Evolutionary conservation across 2,113 vertebrate genomes (phyloP).

Genomic region (Aspiorhynchus laticeps): DNA sequence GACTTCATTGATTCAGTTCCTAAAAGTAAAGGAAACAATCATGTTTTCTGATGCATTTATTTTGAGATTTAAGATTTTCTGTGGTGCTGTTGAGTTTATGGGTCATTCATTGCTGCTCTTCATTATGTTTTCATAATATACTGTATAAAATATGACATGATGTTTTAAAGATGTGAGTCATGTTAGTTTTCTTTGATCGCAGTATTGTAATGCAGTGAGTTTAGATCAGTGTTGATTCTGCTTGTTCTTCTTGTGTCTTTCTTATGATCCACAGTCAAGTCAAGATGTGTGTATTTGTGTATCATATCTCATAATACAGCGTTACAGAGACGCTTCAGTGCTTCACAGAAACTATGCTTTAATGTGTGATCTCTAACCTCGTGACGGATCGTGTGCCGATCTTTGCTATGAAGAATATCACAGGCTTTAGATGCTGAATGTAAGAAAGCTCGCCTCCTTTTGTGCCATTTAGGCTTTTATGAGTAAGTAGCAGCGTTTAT

Average conservation of each 20-base stretch:
- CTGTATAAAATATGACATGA: background rate
- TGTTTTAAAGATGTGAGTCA: background rate
- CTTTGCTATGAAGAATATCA: too few relatives aligned
- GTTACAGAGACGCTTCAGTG: too few relatives aligned
- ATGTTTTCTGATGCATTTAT: background rate
- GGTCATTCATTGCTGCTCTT: background rate
- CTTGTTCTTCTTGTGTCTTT: background rate
- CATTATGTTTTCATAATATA: background rate
- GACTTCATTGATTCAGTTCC: background rate
- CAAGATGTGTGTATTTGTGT: too few relatives aligned
- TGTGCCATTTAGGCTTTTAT: too few relatives aligned
- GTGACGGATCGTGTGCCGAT: too few relatives aligned
- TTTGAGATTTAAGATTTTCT: background rate
- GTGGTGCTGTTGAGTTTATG: background rate
- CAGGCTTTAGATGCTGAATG: too few relatives aligned
- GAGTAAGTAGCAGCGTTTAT: too few relatives aligned
- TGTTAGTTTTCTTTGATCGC: background rate
- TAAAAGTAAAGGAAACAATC: background rate
- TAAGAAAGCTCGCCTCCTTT: too few relatives aligned
- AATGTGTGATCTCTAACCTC: too few relatives aligned
- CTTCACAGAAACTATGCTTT: too few relatives aligned
- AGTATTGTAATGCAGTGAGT: background rate
- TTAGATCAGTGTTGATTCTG: background rate
- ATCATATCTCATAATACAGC: background rate
- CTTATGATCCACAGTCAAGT: too few relatives aligned